Evolutionary conservation across 2,113 vertebrate species (phyloP).

Genomic region (Columba janthina): DNA sequence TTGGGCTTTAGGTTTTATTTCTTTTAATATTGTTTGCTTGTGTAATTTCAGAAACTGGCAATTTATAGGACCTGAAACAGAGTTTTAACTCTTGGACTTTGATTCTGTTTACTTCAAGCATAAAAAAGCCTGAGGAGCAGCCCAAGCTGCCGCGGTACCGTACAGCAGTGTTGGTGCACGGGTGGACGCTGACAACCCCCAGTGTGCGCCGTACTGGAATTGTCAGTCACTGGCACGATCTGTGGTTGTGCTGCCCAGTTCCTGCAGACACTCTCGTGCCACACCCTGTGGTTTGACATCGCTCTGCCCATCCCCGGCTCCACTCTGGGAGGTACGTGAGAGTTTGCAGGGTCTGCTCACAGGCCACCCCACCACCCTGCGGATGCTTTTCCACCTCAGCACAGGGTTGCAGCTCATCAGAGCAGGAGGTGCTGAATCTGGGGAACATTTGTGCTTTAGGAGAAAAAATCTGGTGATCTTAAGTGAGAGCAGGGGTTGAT

Average conservation of each 20-base stretch:
- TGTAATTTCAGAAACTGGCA: slow-evolving; percentile 23
- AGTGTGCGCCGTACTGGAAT: background rate
- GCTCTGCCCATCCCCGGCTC: background rate
- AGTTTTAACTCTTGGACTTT: slow-evolving; percentile 29
- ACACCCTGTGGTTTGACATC: background rate
- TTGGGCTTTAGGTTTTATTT: background rate
- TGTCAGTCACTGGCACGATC: background rate
- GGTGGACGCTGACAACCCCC: background rate
- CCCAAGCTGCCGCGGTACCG: background rate
- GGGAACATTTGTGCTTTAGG: background rate
- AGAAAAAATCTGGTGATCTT: background rate
- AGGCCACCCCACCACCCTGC: background rate
- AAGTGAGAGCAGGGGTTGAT: background rate
- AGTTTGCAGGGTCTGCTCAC: background rate
- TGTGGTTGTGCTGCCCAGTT: background rate
- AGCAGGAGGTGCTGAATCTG: background rate
- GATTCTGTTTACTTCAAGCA: slow-evolving; percentile 34
- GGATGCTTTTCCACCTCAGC: background rate
- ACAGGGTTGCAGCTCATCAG: rapidly evolving
- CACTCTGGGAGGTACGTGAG: background rate
- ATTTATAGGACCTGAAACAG: background rate
- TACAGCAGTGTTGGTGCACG: background rate
- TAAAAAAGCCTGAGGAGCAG: background rate
- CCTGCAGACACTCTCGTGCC: background rate
- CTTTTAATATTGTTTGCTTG: slow-evolving; percentile 24